These are phyloP conservation scores for Scalopus aquaticus DNA, from an alignment of 2,113 vertebrate genomes.

Conservation along the genomic window DNA sequence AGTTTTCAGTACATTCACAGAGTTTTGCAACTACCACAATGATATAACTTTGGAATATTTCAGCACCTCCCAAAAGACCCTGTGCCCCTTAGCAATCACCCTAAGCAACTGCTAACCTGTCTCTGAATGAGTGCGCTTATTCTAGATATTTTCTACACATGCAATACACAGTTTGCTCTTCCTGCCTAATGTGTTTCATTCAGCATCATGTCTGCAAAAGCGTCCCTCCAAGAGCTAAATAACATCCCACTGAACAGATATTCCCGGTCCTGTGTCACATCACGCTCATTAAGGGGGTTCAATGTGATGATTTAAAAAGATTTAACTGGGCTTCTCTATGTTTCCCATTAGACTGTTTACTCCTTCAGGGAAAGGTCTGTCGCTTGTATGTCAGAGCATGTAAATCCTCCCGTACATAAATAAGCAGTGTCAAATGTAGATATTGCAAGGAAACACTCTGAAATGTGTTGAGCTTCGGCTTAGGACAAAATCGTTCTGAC, in stretches of 20 bases:
- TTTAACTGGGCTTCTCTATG: neutral
- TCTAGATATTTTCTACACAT: neutral
- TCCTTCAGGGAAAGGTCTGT: neutral
- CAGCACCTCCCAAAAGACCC: neutral
- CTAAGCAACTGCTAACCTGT: neutral
- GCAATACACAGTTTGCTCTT: neutral
- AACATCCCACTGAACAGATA: neutral
- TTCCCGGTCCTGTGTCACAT: neutral
- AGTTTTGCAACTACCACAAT: neutral
- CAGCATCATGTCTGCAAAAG: neutral
- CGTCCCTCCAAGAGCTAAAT: neutral
- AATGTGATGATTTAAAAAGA: neutral
- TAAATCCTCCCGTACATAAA: neutral
- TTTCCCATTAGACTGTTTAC: neutral
- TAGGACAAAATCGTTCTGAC: conserved; percentile 18
- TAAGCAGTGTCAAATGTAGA: neutral
- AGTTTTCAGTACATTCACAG: neutral
- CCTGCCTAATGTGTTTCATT: neutral
- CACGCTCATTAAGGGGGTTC: neutral
- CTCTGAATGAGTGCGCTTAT: neutral
- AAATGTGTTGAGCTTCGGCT: neutral
- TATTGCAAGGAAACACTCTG: neutral
- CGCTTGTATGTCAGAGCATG: neutral
- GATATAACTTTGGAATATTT: neutral
- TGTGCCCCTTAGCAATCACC: neutral